phyloP scores from a whole-genome alignment of 2,113 vertebrate species.

The Mionectes macconnelli region DNA sequence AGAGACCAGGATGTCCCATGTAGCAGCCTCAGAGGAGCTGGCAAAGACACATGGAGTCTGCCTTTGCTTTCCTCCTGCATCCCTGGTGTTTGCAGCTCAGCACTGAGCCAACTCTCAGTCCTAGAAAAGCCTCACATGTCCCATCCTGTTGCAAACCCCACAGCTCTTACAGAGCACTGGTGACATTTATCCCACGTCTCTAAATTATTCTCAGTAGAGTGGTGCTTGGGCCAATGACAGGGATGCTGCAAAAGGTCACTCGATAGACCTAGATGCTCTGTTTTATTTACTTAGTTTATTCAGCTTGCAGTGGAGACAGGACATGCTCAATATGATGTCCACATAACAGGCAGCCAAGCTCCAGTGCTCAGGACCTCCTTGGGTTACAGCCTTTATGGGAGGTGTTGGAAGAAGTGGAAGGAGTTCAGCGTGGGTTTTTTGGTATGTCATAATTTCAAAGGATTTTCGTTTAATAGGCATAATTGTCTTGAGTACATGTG shows the following conservation, averaged over 20 bases:
- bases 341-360: not conserved
- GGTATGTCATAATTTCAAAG: constrained; percentile 70
- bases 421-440: constrained; percentile 36
- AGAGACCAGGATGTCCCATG: not conserved
- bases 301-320: not conserved
- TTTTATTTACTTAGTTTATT: constrained; percentile 13
- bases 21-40: not conserved
- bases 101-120: accelerated
- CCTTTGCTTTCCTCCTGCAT: not conserved
- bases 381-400: not conserved
- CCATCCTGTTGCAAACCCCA: not conserved
- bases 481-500: constrained; percentile 77
- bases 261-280: not conserved
- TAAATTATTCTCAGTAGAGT: not conserved
- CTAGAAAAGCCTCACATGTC: not conserved
- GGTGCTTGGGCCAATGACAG: not conserved
- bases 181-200: not conserved
- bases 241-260: not conserved
- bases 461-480: constrained; percentile 66
- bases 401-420: constrained; percentile 30
- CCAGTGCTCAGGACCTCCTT: not conserved
- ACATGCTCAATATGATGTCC: not conserved
- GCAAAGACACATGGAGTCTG: not conserved
- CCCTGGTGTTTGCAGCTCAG: not conserved
- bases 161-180: not conserved